Percentiles rank a stretch among this genome's conserved stretches.
These are phyloP conservation scores for Beris chalybata DNA, from an alignment of 2,888 invertebrate species.

Conservation along the genomic window DNA sequence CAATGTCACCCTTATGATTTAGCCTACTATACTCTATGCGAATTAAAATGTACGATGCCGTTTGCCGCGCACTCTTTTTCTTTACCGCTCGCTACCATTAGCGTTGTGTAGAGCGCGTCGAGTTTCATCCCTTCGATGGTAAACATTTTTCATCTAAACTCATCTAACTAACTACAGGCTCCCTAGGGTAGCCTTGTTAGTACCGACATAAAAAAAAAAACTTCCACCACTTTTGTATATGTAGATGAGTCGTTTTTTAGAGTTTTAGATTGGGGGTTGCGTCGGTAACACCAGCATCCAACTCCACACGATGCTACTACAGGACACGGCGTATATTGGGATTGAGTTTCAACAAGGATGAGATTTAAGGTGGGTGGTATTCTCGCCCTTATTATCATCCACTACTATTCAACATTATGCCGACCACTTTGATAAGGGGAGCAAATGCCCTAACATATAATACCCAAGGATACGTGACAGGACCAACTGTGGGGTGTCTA, in stretches of 20 bases:
- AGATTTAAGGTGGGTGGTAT: conserved; percentile 2
- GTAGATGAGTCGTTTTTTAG: conserved; percentile 16
- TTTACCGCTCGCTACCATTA: neutral
- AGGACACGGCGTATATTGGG: conserved; percentile 11
- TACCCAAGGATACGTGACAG: conserved; percentile 8
- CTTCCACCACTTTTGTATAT: neutral
- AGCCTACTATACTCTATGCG: conserved; percentile 15
- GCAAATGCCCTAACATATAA: conserved; percentile 13
- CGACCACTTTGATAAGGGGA: conserved; percentile 17
- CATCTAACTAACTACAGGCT: conserved; percentile 35
- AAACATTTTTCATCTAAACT: conserved; percentile 37
- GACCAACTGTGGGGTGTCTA: conserved; percentile 10
- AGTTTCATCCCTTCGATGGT: conserved; percentile 27
- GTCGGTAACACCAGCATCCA: conserved; percentile 9
- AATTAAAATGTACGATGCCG: conserved; percentile 27
- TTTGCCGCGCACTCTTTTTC: conserved; percentile 19
- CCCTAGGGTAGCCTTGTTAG: conserved; percentile 23
- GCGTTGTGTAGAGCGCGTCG: neutral
- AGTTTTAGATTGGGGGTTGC: conserved; percentile 23
- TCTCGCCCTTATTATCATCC: conserved; percentile 24
- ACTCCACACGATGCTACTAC: neutral
- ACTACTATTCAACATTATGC: conserved; percentile 16
- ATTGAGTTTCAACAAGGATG: conserved; percentile 7
- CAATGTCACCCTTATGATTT: conserved; percentile 33
- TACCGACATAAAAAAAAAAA: conserved; percentile 15